Percentiles rank a stretch among this genome's conserved stretches.
phyloP scores from a whole-genome alignment of 1,140 invertebrate genomes.

The Philotrypesis tridentata region DNA sequence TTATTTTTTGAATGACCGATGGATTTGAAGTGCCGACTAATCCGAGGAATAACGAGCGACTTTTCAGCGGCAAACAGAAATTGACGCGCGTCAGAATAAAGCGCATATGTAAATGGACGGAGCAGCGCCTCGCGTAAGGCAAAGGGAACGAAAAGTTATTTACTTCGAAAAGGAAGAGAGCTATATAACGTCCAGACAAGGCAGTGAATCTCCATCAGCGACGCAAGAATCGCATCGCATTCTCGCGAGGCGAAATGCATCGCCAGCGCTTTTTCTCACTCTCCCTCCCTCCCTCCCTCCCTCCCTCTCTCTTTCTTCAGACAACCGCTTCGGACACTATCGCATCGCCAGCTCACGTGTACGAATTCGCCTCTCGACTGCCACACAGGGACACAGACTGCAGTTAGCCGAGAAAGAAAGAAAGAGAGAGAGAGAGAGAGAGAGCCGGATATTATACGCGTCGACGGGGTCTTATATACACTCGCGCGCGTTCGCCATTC shows the following conservation, averaged over 20 bases:
- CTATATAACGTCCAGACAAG: no score
- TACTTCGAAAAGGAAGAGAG: background rate
- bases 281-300: no score
- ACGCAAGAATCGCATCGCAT: background rate
- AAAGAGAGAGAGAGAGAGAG: background rate
- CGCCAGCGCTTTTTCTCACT: background rate
- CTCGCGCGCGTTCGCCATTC: conserved; percentile 16
- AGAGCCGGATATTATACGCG: background rate
- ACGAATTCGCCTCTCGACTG: background rate
- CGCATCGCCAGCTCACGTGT: background rate
- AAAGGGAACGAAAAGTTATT: no score
- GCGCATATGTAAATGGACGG: no score
- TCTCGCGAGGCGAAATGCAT: conserved; percentile 9
- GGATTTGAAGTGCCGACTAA: no score
- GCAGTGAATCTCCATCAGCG: background rate
- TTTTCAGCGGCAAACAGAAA: no score
- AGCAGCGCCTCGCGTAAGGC: no score
- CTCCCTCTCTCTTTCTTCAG: background rate
- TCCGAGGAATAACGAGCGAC: no score
- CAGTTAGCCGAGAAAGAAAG: background rate
- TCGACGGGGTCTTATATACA: background rate
- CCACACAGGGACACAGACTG: background rate
- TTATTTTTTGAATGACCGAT: no score
- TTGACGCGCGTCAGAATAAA: no score
- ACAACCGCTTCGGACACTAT: background rate